Evolutionary conservation across 1,140 invertebrate genomes (phyloP).

Genomic region (Heliconius hewitsoni): DNA sequence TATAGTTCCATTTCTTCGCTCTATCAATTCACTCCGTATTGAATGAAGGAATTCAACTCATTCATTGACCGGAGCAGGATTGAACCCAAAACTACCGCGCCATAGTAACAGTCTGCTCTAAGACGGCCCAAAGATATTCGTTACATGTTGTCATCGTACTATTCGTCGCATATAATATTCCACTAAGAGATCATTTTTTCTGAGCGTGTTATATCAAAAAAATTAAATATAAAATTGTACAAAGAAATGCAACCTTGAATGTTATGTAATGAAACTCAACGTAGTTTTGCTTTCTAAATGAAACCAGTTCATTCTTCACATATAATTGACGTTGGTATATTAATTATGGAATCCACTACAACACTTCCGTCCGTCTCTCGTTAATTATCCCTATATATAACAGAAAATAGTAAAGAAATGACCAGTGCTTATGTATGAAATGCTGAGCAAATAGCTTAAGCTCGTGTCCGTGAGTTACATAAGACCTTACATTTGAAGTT

Average conservation of each 20-base stretch:
- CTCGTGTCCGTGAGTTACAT: neutral
- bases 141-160: too few relatives aligned
- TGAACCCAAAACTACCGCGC: too few relatives aligned
- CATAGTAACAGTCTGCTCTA: too few relatives aligned
- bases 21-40: too few relatives aligned
- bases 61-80: too few relatives aligned
- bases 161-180: too few relatives aligned
- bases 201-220: too few relatives aligned
- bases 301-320: neutral
- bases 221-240: neutral
- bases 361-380: constrained; percentile 13
- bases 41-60: too few relatives aligned
- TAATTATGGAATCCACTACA: constrained; percentile 19
- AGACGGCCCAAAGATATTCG: too few relatives aligned
- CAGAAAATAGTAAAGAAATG: neutral
- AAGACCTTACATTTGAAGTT: neutral
- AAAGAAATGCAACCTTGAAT: neutral
- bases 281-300: neutral
- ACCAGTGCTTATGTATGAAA: neutral
- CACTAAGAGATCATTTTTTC: too few relatives aligned
- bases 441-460: neutral
- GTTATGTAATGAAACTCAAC: neutral
- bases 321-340: constrained; percentile 12
- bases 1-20: too few relatives aligned
- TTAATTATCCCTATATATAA: constrained; percentile 15